Conservation (phyloP, 2,113 vertebrate genomes). For the Microtus oregoni region DNA sequence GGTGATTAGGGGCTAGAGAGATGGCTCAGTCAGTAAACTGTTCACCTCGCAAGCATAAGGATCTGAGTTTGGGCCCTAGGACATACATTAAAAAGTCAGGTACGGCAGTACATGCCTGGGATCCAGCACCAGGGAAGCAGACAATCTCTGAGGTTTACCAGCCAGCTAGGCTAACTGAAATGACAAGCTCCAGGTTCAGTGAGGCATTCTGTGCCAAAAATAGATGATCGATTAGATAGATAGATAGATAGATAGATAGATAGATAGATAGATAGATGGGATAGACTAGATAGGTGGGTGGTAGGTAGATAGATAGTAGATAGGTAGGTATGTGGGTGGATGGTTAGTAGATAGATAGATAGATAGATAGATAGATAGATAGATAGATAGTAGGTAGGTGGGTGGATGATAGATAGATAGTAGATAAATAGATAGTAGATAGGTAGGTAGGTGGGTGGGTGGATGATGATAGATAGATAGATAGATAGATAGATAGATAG, state of each 20-base stretch:
- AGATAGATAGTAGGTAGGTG: neutral
- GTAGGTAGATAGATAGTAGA: too few species aligned
- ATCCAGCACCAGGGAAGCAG: neutral
- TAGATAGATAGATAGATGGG: too few species aligned
- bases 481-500: neutral
- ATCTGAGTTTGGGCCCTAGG: neutral
- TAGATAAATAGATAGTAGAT: too few species aligned
- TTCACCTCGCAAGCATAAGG: neutral
- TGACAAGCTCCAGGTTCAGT: neutral
- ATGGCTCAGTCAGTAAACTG: neutral
- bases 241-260: neutral
- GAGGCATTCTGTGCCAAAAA: neutral
- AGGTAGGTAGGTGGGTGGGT: neutral
- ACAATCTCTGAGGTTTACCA: neutral
- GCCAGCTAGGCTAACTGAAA: neutral
- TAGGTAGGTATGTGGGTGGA: rapidly evolving
- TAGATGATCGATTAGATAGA: neutral
- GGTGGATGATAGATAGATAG: too few species aligned
- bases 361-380: neutral
- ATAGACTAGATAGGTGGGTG: too few species aligned
- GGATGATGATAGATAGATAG: too few species aligned
- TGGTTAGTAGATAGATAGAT: rapidly evolving
- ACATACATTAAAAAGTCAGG: neutral
- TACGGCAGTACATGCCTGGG: neutral
- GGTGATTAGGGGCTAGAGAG: too few species aligned